phyloP scores from a whole-genome alignment of 2,113 vertebrate species.

The Camelus dromedarius region DNA sequence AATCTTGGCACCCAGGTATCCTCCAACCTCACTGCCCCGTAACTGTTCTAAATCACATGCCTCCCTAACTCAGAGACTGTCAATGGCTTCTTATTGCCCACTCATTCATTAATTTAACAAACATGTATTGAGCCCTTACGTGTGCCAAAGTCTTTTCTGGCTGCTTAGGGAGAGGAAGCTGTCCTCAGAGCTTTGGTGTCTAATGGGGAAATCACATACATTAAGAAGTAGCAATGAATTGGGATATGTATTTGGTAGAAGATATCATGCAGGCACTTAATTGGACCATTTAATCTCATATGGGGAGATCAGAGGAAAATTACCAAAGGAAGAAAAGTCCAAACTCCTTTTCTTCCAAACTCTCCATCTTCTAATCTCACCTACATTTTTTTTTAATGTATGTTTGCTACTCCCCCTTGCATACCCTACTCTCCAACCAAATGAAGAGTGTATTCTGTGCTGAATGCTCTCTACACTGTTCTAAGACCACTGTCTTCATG shows the following conservation, averaged over 20 bases:
- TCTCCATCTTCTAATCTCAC: background rate
- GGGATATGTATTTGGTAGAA: background rate
- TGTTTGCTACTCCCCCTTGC: background rate
- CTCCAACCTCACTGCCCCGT: background rate
- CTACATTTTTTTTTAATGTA: background rate
- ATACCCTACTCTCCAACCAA: background rate
- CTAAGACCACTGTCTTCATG: background rate
- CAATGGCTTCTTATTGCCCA: background rate
- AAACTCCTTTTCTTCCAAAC: background rate
- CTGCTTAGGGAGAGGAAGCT: background rate
- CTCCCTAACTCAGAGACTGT: background rate
- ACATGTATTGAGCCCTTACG: background rate
- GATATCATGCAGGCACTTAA: background rate
- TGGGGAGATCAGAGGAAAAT: constrained; percentile 6
- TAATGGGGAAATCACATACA: background rate
- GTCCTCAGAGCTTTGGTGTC: background rate
- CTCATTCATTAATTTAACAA: background rate
- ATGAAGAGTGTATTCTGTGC: background rate
- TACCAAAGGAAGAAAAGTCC: background rate
- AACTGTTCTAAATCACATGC: background rate
- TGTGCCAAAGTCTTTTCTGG: background rate
- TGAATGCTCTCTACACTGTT: background rate
- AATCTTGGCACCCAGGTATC: too few species aligned
- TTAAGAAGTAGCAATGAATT: background rate
- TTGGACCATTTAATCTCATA: background rate